A percentile compares a stretch with the other conserved stretches of the same genome.
These are phyloP conservation scores for Pogona vitticeps DNA, from an alignment of 2,113 vertebrate genomes.

Conservation along the genomic window DNA sequence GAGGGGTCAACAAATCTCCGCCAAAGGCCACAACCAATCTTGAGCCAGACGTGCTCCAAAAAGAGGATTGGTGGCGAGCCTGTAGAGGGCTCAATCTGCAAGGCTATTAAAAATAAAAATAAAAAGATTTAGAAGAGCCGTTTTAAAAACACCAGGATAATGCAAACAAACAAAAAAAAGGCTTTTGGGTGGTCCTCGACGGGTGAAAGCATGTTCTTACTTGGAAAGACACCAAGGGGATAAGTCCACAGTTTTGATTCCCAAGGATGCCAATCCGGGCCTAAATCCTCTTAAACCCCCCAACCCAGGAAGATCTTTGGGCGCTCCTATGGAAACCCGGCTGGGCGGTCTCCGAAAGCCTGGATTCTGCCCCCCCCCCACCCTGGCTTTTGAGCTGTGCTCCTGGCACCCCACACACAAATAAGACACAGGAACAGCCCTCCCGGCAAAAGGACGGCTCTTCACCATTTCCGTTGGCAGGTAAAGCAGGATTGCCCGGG, in stretches of 20 bases:
- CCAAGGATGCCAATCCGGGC: slow-evolving; percentile 21
- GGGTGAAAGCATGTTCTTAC: rapidly evolving
- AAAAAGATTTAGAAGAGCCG: too few species aligned
- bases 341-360: background rate
- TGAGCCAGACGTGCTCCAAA: too few species aligned
- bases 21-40: too few species aligned
- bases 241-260: slow-evolving; percentile 22
- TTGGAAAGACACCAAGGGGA: background rate
- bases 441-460: too few species aligned
- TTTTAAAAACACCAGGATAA: background rate
- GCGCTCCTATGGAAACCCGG: background rate
- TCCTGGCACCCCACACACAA: too few species aligned
- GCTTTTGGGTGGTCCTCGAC: rapidly evolving
- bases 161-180: background rate
- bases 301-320: background rate
- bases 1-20: too few species aligned
- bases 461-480: too few species aligned
- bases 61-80: too few species aligned
- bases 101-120: too few species aligned
- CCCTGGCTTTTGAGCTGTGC: slow-evolving; percentile 1
- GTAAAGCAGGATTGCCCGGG: background rate
- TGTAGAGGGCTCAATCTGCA: too few species aligned
- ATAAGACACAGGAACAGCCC: background rate
- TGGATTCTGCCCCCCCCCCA: background rate
- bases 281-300: slow-evolving; percentile 26